Base-by-base conservation (phyloP, 2,797 vertebrate species). In the Rhyacichthys aspro region DNA sequence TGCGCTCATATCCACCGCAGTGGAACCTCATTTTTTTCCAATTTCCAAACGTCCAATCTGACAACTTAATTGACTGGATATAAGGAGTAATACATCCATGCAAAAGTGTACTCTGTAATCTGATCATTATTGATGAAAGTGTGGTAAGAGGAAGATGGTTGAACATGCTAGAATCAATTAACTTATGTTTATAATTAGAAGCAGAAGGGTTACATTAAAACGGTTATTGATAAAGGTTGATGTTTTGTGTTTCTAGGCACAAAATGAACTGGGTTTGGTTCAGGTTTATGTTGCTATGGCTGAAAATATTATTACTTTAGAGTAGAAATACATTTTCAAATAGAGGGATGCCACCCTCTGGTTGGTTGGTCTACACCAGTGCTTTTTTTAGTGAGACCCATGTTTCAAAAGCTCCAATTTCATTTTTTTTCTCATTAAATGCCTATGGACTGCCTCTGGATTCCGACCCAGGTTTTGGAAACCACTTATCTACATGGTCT, bases 1-100 rank as follows among this genome's bases (percentile, higher is more conserved):
- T 28, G 49, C 17, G 3, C 66, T 78, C 67, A 10, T 9, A 61
- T 67, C 47, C 72, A 53, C 67, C 58, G 67, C 63, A 36, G 15
- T 64, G 54, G 74, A 77, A 76, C 41, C 67, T 59, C 0, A 68
- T 79, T 77, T 71, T 66, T 67, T 50, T 43, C 32, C 52, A 61
- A 61, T 76, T 72, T 74, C 47, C 28, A 74, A 63, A 76, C 43
- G 44, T 77, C 76, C 54, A 52, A 78, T 79, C 55, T 74, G 79
- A 84, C 76, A 82, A 82, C 59, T 71, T 82, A 82, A 85, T 81
- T 84, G 79, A 86, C 87, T 79, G 65, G 73, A 74, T 55, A 63
- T 78, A 73, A 82, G 50, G 5, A 70, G 84, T 85, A 52, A 70
- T 75, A 83, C 69, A 72, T 76, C 59, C 38, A 43, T 49, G 59